phyloP scores from a whole-genome alignment of 2,113 vertebrate genomes.

The Odontesthes bonariensis region DNA sequence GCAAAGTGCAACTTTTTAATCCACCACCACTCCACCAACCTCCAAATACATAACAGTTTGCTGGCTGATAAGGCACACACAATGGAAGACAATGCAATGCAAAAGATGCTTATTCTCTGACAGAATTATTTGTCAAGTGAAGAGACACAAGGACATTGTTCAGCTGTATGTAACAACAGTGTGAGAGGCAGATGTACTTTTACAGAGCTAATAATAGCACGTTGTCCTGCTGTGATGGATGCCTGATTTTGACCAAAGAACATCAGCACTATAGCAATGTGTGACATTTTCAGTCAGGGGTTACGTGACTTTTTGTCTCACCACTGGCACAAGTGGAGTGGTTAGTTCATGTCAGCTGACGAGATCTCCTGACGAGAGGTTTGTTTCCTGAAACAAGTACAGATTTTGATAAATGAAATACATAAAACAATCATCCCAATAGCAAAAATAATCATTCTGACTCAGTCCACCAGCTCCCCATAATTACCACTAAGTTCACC shows the following conservation, averaged over 20 bases:
- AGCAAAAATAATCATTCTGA: background rate
- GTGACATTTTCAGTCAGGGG: constrained; percentile 23
- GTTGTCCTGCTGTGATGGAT: constrained; percentile 58
- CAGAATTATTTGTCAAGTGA: constrained; percentile 51
- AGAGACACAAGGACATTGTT: constrained; percentile 51
- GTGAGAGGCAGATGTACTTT: constrained; percentile 67
- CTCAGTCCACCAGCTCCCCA: background rate
- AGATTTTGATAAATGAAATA: background rate
- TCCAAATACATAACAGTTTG: too few relatives aligned
- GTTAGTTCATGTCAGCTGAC: constrained; percentile 10
- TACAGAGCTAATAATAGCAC: constrained; percentile 72
- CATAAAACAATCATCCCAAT: background rate
- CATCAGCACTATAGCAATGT: constrained; percentile 14
- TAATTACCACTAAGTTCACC: constrained; percentile 20
- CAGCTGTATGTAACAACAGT: constrained; percentile 47
- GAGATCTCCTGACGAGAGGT: background rate
- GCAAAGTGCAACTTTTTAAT: too few relatives aligned
- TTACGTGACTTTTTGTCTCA: constrained; percentile 34
- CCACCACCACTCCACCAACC: too few relatives aligned
- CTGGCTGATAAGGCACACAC: too few relatives aligned
- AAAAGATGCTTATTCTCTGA: constrained; percentile 28
- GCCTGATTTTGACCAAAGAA: constrained; percentile 44
- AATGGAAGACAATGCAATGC: background rate
- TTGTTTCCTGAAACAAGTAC: background rate
- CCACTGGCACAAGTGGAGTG: background rate